A percentile compares a stretch with the other conserved stretches of the same genome.
Evolutionary conservation across 1,140 invertebrate species (phyloP).

Genomic region (Aphelenchoides avenae): DNA sequence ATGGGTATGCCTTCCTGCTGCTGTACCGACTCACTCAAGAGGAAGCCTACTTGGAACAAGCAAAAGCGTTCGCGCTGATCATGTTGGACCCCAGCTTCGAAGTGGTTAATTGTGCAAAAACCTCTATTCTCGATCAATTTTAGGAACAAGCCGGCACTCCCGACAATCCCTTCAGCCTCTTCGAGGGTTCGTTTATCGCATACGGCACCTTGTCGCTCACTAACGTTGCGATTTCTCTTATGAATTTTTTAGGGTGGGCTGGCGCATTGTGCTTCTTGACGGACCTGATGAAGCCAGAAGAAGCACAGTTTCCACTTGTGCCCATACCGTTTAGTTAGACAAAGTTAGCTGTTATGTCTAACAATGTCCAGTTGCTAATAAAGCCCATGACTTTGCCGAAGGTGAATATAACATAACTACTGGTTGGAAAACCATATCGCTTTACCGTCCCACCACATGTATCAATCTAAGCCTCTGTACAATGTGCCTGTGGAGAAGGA

Average conservation of each 20-base stretch:
- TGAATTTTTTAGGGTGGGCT: too few relatives aligned
- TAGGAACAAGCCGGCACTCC: conserved; percentile 65
- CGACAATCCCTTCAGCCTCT: conserved; percentile 76
- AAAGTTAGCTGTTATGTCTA: neutral
- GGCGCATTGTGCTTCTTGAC: conserved; percentile 77
- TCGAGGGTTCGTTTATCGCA: too few relatives aligned
- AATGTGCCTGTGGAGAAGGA: too few relatives aligned
- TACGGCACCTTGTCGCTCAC: too few relatives aligned
- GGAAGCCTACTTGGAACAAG: conserved; percentile 12
- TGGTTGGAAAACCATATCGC: too few relatives aligned
- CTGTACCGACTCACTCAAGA: conserved; percentile 20
- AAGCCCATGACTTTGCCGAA: too few relatives aligned
- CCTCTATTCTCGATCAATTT: conserved; percentile 14
- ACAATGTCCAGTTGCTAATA: too few relatives aligned
- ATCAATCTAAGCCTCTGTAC: too few relatives aligned
- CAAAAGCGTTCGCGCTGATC: conserved; percentile 73
- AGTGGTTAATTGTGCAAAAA: conserved; percentile 7
- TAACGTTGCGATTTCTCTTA: too few relatives aligned
- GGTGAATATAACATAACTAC: too few relatives aligned
- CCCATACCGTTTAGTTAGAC: conserved; percentile 28
- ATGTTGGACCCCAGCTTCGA: conserved; percentile 62
- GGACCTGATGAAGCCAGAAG: conserved; percentile 71
- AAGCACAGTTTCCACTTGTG: conserved; percentile 78
- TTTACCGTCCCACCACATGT: too few relatives aligned
- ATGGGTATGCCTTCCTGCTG: conserved; percentile 23